Evolutionary conservation across 2,797 vertebrate genomes (phyloP).

Genomic region (Hemibagrus guttatus): DNA sequence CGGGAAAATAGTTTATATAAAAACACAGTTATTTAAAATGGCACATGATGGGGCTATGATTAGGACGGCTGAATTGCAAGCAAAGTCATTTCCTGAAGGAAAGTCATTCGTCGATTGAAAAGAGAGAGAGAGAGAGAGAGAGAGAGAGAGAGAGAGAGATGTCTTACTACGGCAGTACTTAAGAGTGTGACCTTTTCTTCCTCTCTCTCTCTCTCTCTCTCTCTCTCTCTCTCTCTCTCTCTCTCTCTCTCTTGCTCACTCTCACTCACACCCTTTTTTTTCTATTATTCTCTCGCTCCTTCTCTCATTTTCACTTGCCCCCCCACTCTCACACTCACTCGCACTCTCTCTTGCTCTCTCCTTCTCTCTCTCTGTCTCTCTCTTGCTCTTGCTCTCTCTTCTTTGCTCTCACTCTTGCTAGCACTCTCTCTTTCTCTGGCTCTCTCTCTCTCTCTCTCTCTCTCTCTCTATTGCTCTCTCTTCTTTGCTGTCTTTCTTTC

Average conservation of each 20-base stretch:
- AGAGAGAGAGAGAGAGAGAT: neutral
- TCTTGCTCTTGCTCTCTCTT: no score
- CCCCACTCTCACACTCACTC: neutral
- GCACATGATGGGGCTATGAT: slow-evolving; percentile 49
- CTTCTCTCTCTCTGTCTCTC: neutral
- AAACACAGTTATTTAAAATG: slow-evolving; percentile 53
- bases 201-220: neutral
- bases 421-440: neutral
- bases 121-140: neutral
- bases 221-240: no score
- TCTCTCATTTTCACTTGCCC: neutral
- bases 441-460: neutral
- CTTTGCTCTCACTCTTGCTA: no score
- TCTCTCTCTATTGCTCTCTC: no score
- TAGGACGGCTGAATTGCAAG: slow-evolving; percentile 47
- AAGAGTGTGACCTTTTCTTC: neutral
- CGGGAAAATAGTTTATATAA: slow-evolving; percentile 44
- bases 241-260: no score
- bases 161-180: slow-evolving; percentile 7
- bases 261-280: no score
- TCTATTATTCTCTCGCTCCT: no score
- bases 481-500: no score
- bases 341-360: no score
- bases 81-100: slow-evolving; percentile 55
- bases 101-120: slow-evolving; percentile 50